These are phyloP conservation scores for Rhynchonema sp. DNA, from an alignment of 2,888 invertebrate genomes.

Conservation along the genomic window DNA sequence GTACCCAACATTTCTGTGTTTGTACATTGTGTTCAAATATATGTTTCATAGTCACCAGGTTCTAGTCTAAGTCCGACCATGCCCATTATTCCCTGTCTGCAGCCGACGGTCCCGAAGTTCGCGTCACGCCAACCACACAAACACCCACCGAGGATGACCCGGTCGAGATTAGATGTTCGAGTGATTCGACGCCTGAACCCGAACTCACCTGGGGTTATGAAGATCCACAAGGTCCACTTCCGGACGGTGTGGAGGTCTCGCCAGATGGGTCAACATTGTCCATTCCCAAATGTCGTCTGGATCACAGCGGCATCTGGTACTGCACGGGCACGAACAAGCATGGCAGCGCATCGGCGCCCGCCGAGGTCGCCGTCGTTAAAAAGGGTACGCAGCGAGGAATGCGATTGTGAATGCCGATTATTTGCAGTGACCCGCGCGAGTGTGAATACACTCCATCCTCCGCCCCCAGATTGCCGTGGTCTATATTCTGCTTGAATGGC, in stretches of 20 bases:
- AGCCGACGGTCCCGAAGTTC: neutral
- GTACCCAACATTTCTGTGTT: neutral
- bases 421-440: too few species aligned
- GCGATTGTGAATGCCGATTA: too few species aligned
- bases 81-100: neutral
- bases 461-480: too few species aligned
- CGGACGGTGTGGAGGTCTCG: neutral
- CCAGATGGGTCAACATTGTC: neutral
- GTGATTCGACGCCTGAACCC: neutral
- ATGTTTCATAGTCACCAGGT: neutral
- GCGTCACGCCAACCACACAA: constrained; percentile 44
- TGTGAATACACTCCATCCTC: too few species aligned
- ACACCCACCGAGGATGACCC: constrained; percentile 20
- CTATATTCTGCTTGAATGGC: too few species aligned
- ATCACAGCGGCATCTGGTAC: neutral
- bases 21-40: neutral
- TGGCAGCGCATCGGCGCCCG: neutral
- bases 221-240: neutral
- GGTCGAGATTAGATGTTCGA: neutral
- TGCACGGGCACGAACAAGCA: neutral
- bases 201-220: neutral
- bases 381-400: neutral
- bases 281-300: neutral
- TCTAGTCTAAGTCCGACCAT: too few species aligned
- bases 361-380: neutral